Base-by-base conservation (phyloP, 2,888 invertebrate genomes). In the Cheilosia soror region DNA sequence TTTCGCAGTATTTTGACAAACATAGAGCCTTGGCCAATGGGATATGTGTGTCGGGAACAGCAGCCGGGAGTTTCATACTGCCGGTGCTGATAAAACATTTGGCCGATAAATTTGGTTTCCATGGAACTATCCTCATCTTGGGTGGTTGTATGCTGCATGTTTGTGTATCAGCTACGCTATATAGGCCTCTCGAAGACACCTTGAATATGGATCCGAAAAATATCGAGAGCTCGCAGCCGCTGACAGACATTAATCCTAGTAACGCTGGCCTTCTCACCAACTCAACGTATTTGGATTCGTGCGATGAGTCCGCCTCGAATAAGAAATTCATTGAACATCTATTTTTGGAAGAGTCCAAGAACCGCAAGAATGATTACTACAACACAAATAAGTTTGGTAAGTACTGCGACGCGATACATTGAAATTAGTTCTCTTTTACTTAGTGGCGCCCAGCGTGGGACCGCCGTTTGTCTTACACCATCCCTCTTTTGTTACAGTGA, bases 21-120 rank as follows among this genome's bases (percentile, higher is more conserved):
- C 96, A 96, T 91, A 94, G 96, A 65, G 96, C 96, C 0, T 89
- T 96, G 83, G 96, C 96, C 0, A 96, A 96, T 89, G 96, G 96
- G 0, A 95, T 96, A 87, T 96, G 96, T 89, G 96, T 96, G 79
- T 96, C 96, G 53, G 96, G 96, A 84, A 96, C 96, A 4, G 96
- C 96, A 0, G 95, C 96, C 0, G 96, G 96, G 2, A 96, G 96
- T 89, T 96, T 96, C 89, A 95, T 96, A 3, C 94, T 96, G 79
- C 96, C 96, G 0, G 94, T 96, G 90, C 91, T 96, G 58, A 95
- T 96, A 33, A 95, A 96, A 89, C 94, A 94, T 73, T 92, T 96
- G 31, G 95, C 96, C 0, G 94, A 94, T 68, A 93, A 93, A 87
- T 96, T 95, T 87, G 96, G 96, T 5, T 94, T 96, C 65, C 95